These are phyloP conservation scores for Acinonyx jubatus DNA, from an alignment of 2,113 vertebrate species.

Conservation along the genomic window DNA sequence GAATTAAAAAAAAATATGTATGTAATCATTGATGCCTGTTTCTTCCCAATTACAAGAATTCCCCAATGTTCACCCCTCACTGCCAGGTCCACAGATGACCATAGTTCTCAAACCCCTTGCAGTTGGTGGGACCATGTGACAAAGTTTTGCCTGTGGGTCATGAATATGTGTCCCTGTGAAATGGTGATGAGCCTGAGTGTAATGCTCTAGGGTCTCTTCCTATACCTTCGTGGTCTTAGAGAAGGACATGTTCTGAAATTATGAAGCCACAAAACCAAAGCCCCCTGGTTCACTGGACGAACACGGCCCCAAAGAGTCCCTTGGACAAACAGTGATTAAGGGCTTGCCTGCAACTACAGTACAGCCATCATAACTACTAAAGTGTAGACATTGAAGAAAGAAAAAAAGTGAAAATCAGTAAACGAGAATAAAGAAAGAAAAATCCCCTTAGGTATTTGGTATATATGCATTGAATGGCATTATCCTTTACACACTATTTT, in stretches of 20 bases:
- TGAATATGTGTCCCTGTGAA: neutral
- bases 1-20: too few species aligned
- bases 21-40: neutral
- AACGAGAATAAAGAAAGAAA: neutral
- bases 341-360: neutral
- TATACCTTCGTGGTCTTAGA: neutral
- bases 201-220: rapidly evolving
- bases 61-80: neutral
- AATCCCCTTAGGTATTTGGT: neutral
- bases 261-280: neutral
- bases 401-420: neutral
- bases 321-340: neutral
- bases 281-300: rapidly evolving
- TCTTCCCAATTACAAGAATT: neutral
- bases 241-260: neutral
- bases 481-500: neutral
- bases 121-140: neutral
- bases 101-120: neutral
- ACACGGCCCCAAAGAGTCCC: rapidly evolving
- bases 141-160: neutral
- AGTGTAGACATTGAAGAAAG: neutral
- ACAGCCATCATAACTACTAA: neutral
- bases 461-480: neutral
- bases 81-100: neutral
- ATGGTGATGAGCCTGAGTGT: too few species aligned